These are phyloP conservation scores for Anorthoa munda DNA, from an alignment of 2,888 invertebrate genomes.

Conservation along the genomic window DNA sequence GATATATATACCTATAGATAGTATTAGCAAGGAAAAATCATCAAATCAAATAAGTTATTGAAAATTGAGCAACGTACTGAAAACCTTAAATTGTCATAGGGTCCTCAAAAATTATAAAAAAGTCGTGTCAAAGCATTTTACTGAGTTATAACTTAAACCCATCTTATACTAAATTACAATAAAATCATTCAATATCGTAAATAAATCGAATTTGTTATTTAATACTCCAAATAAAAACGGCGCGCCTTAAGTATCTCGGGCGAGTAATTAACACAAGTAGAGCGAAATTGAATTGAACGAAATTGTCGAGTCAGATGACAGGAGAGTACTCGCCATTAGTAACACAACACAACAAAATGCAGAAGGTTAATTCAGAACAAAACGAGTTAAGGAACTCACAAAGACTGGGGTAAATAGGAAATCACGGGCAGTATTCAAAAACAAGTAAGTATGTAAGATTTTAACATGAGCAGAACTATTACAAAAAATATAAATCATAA, in stretches of 20 bases:
- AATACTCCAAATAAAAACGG: constrained; percentile 31
- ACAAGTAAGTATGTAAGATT: no score
- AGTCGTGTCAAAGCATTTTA: not conserved
- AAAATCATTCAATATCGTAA: constrained; percentile 13
- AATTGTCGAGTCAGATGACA: constrained; percentile 57
- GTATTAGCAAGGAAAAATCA: not conserved
- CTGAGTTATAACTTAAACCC: constrained; percentile 5
- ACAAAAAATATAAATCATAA: no score
- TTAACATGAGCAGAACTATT: no score
- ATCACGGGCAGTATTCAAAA: no score
- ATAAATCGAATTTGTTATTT: constrained; percentile 30
- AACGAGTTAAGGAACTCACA: not conserved
- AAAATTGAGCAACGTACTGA: not conserved
- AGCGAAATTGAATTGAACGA: constrained; percentile 66
- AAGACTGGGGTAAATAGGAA: not conserved
- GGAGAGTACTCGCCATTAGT: constrained; percentile 42
- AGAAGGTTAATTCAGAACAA: constrained; percentile 9
- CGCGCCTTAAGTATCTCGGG: constrained; percentile 49
- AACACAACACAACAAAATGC: not conserved
- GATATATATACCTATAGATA: not conserved
- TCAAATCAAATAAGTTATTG: not conserved
- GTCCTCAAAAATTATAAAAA: not conserved
- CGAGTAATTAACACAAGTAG: constrained; percentile 67
- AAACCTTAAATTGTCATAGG: no score
- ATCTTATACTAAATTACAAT: constrained; percentile 12